A percentile compares a stretch with the other conserved stretches of the same genome.
Evolutionary conservation across 1,140 invertebrate genomes (phyloP).

Genomic region (Intoshia linei): DNA sequence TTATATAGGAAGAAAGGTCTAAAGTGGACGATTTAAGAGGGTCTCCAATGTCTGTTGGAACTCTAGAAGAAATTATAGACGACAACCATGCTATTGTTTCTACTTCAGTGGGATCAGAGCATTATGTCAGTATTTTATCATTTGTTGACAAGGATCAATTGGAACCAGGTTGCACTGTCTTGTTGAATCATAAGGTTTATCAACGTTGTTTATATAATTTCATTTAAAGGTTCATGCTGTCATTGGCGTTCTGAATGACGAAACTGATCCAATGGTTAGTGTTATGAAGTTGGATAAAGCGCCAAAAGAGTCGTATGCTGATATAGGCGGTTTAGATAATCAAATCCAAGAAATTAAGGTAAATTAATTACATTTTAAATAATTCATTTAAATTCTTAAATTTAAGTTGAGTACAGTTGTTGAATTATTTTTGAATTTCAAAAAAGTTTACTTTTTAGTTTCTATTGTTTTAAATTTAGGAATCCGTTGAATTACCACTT

Average conservation of each 20-base stretch:
- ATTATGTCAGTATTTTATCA: slow-evolving; percentile 91
- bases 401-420: neutral
- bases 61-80: slow-evolving; percentile 93
- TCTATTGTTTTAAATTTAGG: slow-evolving; percentile 21
- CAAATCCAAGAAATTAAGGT: slow-evolving; percentile 95
- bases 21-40: slow-evolving; percentile 91
- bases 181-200: slow-evolving; percentile 76
- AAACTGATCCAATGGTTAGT: slow-evolving; percentile 99
- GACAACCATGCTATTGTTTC: slow-evolving; percentile 99
- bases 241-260: slow-evolving; percentile 81
- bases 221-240: slow-evolving; percentile 46
- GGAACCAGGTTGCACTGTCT: slow-evolving; percentile 86
- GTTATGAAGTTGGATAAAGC: slow-evolving; percentile 99
- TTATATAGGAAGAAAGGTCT: slow-evolving; percentile 38
- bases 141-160: slow-evolving; percentile 98
- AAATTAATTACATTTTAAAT: neutral
- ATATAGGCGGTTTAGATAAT: slow-evolving; percentile 92
- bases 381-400: neutral
- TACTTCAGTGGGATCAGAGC: slow-evolving; percentile 90
- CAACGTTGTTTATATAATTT: neutral
- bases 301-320: slow-evolving; percentile 94
- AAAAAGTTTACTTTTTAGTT: neutral
- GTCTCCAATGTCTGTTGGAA: slow-evolving; percentile 98
- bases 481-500: slow-evolving; percentile 81
- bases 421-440: neutral